A percentile compares a stretch with the other conserved stretches of the same genome.
phyloP scores from a whole-genome alignment of 92 coral and sea anemone genomes.

The Epizoanthus ramosus region DNA sequence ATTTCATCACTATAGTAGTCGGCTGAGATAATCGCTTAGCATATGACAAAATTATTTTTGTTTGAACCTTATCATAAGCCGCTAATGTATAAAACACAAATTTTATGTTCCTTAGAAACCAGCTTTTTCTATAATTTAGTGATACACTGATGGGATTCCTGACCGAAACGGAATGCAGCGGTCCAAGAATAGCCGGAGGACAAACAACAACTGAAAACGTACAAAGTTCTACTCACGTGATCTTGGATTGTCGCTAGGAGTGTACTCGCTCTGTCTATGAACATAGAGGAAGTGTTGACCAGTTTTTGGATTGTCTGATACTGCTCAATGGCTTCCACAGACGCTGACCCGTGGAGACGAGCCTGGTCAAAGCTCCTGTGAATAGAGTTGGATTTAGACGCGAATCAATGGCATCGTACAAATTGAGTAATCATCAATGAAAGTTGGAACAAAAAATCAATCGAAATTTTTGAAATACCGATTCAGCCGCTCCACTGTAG shows the following conservation, averaged over 20 bases:
- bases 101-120: no score
- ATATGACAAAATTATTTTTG: no score
- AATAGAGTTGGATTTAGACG: no score
- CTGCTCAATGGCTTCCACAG: slow-evolving; percentile 53
- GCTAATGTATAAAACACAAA: no score
- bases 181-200: no score
- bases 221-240: neutral
- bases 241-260: neutral
- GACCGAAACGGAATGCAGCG: no score
- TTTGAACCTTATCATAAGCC: no score
- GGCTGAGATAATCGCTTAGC: no score
- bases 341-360: slow-evolving; percentile 55
- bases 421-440: neutral
- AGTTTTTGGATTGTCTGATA: slow-evolving; percentile 52
- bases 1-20: no score
- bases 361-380: slow-evolving; percentile 61
- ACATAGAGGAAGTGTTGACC: slow-evolving; percentile 58
- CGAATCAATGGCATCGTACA: no score
- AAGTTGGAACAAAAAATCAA: neutral
- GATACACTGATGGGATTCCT: no score
- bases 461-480: slow-evolving; percentile 51
- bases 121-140: no score
- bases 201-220: neutral
- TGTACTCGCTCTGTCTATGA: slow-evolving; percentile 35
- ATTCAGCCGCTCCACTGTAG: slow-evolving; percentile 63